Evolutionary conservation across 2,797 vertebrate species (phyloP), one percentile per base, ranked within the genome.

Genomic region (Tamandua tetradactyla): DNA sequence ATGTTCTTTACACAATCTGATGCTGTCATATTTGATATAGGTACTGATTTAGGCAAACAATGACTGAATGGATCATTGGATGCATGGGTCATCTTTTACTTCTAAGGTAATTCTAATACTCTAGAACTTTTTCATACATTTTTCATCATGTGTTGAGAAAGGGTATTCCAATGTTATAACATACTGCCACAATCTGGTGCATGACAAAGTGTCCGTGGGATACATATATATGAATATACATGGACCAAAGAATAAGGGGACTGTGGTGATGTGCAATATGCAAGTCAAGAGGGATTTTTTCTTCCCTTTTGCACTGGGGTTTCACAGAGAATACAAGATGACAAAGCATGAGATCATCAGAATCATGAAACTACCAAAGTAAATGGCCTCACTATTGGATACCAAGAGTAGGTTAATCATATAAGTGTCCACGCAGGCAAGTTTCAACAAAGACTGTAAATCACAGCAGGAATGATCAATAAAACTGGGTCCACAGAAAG

Each of bases 181-280:
- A 79, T 23, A 92, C n/a, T 9, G 83, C 3, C 7, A 86, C 62
- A 82, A 86, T 49, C 52, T 78, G 86, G 25, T 92, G 62, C 17
- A 47, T 42, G 4, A 32, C 25, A 92, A 69, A 57, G 62, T 86
- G 8, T 27, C 37, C 59, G 82, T 32, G n/a, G 72, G 72, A 10
- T 40, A 9, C 49, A 62, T 37, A 20, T 86, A 69, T 18, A 86
- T 86, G 9, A 86, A 97, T 72, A 94, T n/a, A 71, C 92, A 91
- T 8, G 95, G 83, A 13, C 79, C 95, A 82, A 93, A 96, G 42
- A 68, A 97, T 80, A 95, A 49, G 23, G 80, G 40, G 2, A 97
- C 94, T 23, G 93, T 74, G 12, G 47, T 94, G 20, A 95, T 75
- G 27, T 95, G 92, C 4, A 94, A 94, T 30, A 62, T 86, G 6